Percentiles rank a stretch among this genome's conserved stretches.
Conservation (phyloP, 1,140 invertebrate genomes). For the Berghia stephanieae region DNA sequence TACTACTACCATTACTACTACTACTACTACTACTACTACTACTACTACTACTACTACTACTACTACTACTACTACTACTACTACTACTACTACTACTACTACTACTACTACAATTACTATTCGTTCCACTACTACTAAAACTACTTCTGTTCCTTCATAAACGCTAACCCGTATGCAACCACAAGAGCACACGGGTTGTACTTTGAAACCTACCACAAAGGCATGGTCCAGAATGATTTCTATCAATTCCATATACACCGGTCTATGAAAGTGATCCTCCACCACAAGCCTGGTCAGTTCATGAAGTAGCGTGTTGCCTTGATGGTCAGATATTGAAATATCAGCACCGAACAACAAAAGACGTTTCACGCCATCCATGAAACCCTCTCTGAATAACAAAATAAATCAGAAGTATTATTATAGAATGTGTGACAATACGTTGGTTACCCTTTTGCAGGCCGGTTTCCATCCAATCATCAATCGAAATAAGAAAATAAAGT, state of each 20-base stretch:
- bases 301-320: constrained; percentile 53
- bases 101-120: too few species aligned
- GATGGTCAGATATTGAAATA: constrained; percentile 40
- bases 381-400: constrained; percentile 29
- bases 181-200: too few species aligned
- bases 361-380: constrained; percentile 35
- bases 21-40: background rate
- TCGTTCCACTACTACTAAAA: too few species aligned
- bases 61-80: constrained; percentile 22
- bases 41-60: constrained; percentile 21
- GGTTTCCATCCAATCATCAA: too few species aligned
- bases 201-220: background rate
- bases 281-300: constrained; percentile 40
- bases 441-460: too few species aligned
- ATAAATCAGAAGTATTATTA: too few species aligned
- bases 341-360: constrained; percentile 47
- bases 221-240: constrained; percentile 41
- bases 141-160: too few species aligned
- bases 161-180: too few species aligned
- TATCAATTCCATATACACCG: constrained; percentile 33
- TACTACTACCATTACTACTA: background rate
- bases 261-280: background rate
- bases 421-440: too few species aligned
- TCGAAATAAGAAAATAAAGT: too few species aligned
- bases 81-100: constrained; percentile 5